These are phyloP conservation scores for Chrysochloris asiatica DNA, from an alignment of 2,113 vertebrate species.

Conservation along the genomic window DNA sequence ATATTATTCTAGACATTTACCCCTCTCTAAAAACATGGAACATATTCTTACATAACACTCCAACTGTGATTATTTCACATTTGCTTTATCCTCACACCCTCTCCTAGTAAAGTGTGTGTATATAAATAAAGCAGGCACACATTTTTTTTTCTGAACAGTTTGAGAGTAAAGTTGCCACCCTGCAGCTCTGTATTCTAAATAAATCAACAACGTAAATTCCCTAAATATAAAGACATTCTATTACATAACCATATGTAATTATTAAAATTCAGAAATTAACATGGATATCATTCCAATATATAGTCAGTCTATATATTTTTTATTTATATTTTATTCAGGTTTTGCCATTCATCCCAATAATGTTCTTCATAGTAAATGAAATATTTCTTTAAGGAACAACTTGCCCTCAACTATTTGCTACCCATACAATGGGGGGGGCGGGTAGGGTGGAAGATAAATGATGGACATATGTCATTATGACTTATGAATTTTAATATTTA, in stretches of 20 bases:
- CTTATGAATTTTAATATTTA: not conserved
- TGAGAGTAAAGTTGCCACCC: not conserved
- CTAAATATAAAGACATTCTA: not conserved
- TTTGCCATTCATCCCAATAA: not conserved
- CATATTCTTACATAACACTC: not conserved
- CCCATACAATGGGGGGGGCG: not conserved
- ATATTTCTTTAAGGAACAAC: not conserved
- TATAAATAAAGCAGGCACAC: not conserved
- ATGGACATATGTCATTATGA: not conserved
- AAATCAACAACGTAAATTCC: not conserved
- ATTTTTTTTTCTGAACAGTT: not conserved
- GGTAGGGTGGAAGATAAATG: not conserved
- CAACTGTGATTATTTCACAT: not conserved
- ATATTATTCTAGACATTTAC: constrained; percentile 5
- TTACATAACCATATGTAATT: not conserved
- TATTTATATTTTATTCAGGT: not conserved
- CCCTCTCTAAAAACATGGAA: not conserved
- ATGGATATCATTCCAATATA: not conserved
- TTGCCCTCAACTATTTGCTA: not conserved
- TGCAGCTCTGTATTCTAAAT: not conserved
- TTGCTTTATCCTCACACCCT: not conserved
- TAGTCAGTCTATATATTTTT: not conserved
- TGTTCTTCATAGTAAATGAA: not conserved
- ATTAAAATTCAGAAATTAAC: not conserved
- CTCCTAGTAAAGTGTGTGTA: not conserved